phyloP scores from a whole-genome alignment of 1,140 invertebrate genomes.

The Pogonomyrmex barbatus region DNA sequence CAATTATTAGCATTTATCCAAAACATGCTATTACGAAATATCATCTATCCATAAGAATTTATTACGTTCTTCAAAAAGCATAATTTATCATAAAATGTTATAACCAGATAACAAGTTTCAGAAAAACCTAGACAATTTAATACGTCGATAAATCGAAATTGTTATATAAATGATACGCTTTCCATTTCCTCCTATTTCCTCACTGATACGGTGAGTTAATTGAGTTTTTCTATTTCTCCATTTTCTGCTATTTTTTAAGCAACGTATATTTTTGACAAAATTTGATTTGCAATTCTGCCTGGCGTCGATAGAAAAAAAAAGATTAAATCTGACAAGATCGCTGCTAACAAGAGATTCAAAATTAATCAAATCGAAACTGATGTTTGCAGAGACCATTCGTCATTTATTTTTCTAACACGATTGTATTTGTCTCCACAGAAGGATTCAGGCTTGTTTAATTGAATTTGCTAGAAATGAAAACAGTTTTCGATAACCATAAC shows the following conservation, averaged over 20 bases:
- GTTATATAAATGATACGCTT: slow-evolving; percentile 36
- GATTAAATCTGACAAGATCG: slow-evolving; percentile 44
- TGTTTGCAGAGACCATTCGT: slow-evolving; percentile 43
- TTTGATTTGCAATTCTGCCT: slow-evolving; percentile 41
- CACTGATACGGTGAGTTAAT: slow-evolving; percentile 36
- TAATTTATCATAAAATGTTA: neutral
- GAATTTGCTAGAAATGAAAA: slow-evolving; percentile 52
- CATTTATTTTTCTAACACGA: slow-evolving; percentile 51
- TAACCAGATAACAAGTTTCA: neutral
- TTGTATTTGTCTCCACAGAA: slow-evolving; percentile 3
- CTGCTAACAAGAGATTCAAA: slow-evolving; percentile 50
- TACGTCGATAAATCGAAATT: slow-evolving; percentile 27
- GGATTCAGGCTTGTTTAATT: slow-evolving; percentile 42
- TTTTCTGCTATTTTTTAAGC: slow-evolving; percentile 56
- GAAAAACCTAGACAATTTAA: slow-evolving; percentile 39
- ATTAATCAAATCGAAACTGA: slow-evolving; percentile 58
- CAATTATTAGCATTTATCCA: neutral
- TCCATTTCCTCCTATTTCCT: neutral
- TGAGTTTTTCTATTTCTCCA: slow-evolving; percentile 49
- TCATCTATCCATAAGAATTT: neutral
- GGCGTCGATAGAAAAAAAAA: slow-evolving; percentile 24
- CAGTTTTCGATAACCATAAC: slow-evolving; percentile 42
- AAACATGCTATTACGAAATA: neutral
- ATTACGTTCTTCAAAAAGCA: neutral
- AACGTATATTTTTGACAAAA: slow-evolving; percentile 52